Evolutionary conservation across 1,140 invertebrate species (phyloP).

Genomic region (Globodera rostochiensis): DNA sequence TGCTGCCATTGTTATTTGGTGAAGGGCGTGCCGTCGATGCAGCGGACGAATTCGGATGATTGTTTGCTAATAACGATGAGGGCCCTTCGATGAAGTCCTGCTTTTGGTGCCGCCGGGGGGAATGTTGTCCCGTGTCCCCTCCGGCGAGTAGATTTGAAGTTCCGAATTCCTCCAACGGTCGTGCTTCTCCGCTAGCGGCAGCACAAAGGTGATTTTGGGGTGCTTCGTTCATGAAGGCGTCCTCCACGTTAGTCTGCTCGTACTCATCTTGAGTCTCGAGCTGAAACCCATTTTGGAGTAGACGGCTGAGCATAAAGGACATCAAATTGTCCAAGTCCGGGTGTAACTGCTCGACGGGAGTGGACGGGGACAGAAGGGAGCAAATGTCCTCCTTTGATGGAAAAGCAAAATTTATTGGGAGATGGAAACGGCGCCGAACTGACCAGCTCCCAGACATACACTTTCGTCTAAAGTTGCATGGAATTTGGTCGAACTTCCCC

Average conservation of each 20-base stretch:
- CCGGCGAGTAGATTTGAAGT: no score
- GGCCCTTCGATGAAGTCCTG: neutral
- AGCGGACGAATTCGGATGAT: neutral
- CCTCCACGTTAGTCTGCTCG: slow-evolving; percentile 24
- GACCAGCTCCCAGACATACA: slow-evolving; percentile 31
- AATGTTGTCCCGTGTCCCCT: neutral
- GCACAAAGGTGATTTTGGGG: neutral
- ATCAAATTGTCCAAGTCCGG: neutral
- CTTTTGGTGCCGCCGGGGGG: neutral
- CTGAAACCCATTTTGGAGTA: slow-evolving; percentile 20
- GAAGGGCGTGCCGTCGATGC: neutral
- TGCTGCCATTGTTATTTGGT: neutral
- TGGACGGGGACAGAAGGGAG: neutral
- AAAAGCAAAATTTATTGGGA: neutral
- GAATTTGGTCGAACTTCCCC: neutral
- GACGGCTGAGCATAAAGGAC: neutral
- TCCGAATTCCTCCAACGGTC: neutral
- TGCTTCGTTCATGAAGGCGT: slow-evolving; percentile 14
- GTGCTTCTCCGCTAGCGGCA: neutral
- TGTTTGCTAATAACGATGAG: neutral
- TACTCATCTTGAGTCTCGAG: slow-evolving; percentile 26
- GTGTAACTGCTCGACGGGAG: neutral
- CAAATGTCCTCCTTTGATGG: slow-evolving; percentile 25
- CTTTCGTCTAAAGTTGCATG: slow-evolving; percentile 5
- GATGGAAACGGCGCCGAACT: neutral